phyloP scores from a whole-genome alignment of 2,888 invertebrate genomes.

The Atrina japonica region DNA sequence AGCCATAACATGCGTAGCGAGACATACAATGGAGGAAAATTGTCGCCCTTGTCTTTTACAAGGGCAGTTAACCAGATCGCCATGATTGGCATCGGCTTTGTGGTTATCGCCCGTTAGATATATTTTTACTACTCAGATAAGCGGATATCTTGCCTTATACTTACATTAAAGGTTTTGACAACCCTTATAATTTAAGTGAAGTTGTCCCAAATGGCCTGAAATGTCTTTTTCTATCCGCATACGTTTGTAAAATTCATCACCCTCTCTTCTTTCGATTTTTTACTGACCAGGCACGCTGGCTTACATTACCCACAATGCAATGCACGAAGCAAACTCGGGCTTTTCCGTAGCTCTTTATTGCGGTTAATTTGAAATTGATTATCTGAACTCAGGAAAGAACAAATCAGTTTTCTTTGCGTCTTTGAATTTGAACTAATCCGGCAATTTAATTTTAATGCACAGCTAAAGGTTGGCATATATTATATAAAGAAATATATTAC shows the following conservation, averaged over 20 bases:
- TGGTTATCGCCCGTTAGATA: constrained; percentile 44
- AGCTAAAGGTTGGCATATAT: too few relatives aligned
- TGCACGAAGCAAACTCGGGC: not conserved
- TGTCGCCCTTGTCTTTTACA: constrained; percentile 59
- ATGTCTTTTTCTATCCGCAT: too few relatives aligned
- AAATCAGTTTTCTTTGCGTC: too few relatives aligned
- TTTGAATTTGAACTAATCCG: not conserved
- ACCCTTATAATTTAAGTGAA: too few relatives aligned
- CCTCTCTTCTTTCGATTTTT: constrained; percentile 34
- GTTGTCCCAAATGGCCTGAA: too few relatives aligned
- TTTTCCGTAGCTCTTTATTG: constrained; percentile 2
- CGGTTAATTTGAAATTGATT: constrained; percentile 12
- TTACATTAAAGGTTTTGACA: too few relatives aligned
- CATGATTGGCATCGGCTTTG: constrained; percentile 20
- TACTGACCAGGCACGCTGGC: constrained; percentile 54
- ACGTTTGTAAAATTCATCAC: too few relatives aligned
- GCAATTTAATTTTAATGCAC: too few relatives aligned
- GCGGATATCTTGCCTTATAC: too few relatives aligned
- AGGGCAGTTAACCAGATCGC: constrained; percentile 56
- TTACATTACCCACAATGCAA: constrained; percentile 57
- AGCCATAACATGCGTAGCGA: too few relatives aligned
- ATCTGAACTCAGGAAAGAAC: not conserved
- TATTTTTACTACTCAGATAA: constrained; percentile 9
- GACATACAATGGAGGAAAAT: constrained; percentile 34
- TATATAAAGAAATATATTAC: too few relatives aligned